Evolutionary conservation across 2,888 invertebrate species (phyloP).

Genomic region (Amaurobius ferox): DNA sequence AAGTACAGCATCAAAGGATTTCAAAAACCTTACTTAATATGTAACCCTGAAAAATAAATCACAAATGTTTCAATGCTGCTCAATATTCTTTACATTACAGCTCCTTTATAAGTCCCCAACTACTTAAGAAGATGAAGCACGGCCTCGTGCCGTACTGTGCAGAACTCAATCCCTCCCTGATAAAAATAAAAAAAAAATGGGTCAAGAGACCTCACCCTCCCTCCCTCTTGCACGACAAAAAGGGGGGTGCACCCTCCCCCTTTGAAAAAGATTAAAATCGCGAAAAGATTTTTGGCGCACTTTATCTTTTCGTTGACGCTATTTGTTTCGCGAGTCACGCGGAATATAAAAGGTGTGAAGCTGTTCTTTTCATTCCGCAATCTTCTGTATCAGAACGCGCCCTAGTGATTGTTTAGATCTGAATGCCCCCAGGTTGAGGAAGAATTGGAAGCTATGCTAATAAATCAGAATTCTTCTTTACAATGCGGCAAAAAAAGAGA

Average conservation of each 20-base stretch:
- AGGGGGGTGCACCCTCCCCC: conserved; percentile 2
- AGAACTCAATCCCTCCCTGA: conserved; percentile 12
- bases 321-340: conserved; percentile 68
- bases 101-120: background rate
- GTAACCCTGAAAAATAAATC: no score
- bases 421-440: conserved; percentile 2
- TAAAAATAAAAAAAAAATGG: conserved; percentile 58
- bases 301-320: conserved; percentile 55
- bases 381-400: conserved; percentile 37
- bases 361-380: conserved; percentile 52
- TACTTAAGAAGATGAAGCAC: conserved; percentile 15
- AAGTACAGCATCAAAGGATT: no score
- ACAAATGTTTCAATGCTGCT: no score
- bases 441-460: conserved; percentile 39
- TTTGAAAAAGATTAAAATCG: conserved; percentile 63
- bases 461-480: conserved; percentile 37
- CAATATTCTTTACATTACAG: no score
- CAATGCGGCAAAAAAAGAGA: conserved; percentile 1
- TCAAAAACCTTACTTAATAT: no score
- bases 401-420: conserved; percentile 7
- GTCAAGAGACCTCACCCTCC: conserved; percentile 56
- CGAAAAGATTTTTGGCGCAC: conserved; percentile 50
- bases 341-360: conserved; percentile 63
- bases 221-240: conserved; percentile 46
- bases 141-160: conserved; percentile 56